Conservation (phyloP, 35 echinoderm and acorn worm species). For the Diadema setosum region DNA sequence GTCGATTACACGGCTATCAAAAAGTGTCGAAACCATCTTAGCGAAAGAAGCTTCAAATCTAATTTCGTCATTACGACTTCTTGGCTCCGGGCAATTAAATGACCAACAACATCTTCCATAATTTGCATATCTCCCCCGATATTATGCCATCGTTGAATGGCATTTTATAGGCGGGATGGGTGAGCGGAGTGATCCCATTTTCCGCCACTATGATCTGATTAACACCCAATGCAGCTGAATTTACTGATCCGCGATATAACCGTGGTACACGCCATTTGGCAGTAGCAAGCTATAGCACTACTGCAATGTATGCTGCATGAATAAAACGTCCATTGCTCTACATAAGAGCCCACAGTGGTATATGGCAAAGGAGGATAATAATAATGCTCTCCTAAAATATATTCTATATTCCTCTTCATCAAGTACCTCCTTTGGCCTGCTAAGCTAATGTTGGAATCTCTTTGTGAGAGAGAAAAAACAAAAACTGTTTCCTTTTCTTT, state of each 20-base stretch:
- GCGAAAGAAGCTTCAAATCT: neutral
- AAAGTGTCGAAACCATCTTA: neutral
- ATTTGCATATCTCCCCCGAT: neutral
- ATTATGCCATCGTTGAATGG: neutral
- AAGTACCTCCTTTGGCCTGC: too few relatives aligned
- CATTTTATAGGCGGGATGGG: neutral
- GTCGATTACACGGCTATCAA: neutral
- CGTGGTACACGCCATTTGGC: too few relatives aligned
- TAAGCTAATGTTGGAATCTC: too few relatives aligned
- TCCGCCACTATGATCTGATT: neutral
- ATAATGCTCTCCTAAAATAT: too few relatives aligned
- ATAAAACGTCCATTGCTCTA: too few relatives aligned
- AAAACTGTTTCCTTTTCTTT: too few relatives aligned
- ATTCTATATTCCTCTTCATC: too few relatives aligned
- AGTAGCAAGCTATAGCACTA: too few relatives aligned
- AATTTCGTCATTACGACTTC: slow-evolving; percentile 11
- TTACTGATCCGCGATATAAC: neutral
- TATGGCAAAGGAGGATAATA: too few relatives aligned
- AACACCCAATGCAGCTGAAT: neutral
- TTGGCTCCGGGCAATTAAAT: slow-evolving; percentile 5
- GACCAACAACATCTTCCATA: neutral
- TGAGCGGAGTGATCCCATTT: neutral
- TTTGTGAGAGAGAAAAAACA: too few relatives aligned
- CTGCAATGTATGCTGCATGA: too few relatives aligned
- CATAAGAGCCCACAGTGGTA: too few relatives aligned